Conservation (phyloP, 2,888 invertebrate genomes). For the Gryllus longicercus region DNA sequence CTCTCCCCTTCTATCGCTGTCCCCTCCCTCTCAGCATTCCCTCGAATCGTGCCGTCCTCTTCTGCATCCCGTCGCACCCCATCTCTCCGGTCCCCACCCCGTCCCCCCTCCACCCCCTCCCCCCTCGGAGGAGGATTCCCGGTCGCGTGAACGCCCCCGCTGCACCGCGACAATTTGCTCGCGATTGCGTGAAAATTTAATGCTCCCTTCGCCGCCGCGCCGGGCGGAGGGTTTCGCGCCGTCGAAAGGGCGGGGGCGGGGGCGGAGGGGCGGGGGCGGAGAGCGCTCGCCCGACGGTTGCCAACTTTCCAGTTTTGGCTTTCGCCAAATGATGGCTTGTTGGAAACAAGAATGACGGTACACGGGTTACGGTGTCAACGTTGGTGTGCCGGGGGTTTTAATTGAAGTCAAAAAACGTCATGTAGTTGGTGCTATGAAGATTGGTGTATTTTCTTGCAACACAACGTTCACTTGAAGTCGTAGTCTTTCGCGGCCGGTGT, state of each 20-base stretch:
- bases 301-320: not conserved
- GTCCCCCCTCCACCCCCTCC: not conserved
- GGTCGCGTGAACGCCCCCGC: not conserved
- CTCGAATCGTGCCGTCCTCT: no score
- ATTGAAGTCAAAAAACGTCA: no score
- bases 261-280: not conserved
- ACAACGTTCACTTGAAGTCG: no score
- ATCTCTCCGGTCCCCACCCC: not conserved
- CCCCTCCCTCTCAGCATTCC: no score
- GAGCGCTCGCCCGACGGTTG: not conserved
- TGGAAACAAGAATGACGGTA: no score
- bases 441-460: no score
- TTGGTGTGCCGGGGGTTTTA: no score
- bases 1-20: no score
- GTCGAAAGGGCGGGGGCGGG: not conserved
- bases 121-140: not conserved
- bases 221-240: not conserved
- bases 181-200: slow-evolving; percentile 17
- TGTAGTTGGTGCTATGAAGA: no score
- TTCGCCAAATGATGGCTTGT: not conserved
- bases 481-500: no score
- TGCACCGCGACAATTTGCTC: slow-evolving; percentile 6
- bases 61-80: no score
- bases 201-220: not conserved
- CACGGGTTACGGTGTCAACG: no score